Percentiles rank a stretch among this genome's conserved stretches.
Conservation (phyloP, 2,888 invertebrate genomes). For the Steinernema carpocapsae region DNA sequence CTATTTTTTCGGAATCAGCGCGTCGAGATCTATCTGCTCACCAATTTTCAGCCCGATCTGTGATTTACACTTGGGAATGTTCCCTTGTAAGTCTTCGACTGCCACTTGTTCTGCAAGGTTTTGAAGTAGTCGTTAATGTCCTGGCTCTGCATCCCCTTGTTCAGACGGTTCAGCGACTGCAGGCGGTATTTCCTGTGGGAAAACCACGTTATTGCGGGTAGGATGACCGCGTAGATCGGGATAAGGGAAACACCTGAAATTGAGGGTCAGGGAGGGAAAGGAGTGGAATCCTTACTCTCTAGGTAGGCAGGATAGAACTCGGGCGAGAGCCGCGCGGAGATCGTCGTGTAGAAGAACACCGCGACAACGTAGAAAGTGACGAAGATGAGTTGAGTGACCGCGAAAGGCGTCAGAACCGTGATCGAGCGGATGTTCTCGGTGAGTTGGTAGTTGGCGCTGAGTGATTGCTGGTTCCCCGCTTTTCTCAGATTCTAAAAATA, state of each 20-base stretch:
- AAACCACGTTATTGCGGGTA: neutral
- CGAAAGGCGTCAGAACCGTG: slow-evolving; percentile 3
- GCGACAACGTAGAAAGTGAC: slow-evolving; percentile 9
- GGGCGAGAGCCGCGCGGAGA: neutral
- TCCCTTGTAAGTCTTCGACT: neutral
- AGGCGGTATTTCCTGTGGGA: neutral
- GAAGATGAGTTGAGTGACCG: slow-evolving; percentile 6
- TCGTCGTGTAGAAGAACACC: neutral
- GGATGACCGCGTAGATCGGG: neutral
- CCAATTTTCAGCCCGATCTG: too few species aligned
- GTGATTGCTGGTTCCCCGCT: neutral
- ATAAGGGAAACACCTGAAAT: slow-evolving; percentile 13
- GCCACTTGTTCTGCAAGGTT: slow-evolving; percentile 4
- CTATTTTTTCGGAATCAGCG: too few species aligned
- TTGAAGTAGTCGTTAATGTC: slow-evolving; percentile 16
- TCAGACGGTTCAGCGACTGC: neutral
- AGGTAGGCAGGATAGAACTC: slow-evolving; percentile 24
- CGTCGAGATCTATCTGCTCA: too few species aligned
- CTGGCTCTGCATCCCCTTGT: slow-evolving; percentile 1
- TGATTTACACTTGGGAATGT: neutral
- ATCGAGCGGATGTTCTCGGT: slow-evolving; percentile 6
- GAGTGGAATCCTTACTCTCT: neutral
- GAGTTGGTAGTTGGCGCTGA: slow-evolving; percentile 14
- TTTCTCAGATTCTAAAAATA: neutral
- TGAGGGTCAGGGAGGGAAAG: neutral